Evolutionary conservation across 2,888 invertebrate genomes (phyloP).

Genomic region (Cataglyphis albicans): DNA sequence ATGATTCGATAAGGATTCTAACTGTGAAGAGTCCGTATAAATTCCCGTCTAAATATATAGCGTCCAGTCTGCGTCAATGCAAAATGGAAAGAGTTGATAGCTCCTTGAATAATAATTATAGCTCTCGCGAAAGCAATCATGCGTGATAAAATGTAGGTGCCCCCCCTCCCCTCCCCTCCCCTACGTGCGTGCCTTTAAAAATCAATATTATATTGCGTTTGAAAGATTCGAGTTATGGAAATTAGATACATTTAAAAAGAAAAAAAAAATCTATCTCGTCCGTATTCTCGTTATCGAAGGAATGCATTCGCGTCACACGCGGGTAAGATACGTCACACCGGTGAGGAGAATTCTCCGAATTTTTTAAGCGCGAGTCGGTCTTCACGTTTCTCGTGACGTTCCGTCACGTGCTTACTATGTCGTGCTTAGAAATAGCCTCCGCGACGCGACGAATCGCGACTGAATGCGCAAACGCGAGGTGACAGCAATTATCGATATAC

Average conservation of each 20-base stretch:
- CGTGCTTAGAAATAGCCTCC: constrained; percentile 13
- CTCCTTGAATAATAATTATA: constrained; percentile 24
- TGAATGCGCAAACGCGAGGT: constrained; percentile 31
- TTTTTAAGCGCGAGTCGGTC: not conserved
- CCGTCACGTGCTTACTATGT: constrained; percentile 9
- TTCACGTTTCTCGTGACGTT: not conserved
- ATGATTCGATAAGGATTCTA: constrained; percentile 19
- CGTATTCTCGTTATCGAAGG: constrained; percentile 39
- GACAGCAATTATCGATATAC: constrained; percentile 48
- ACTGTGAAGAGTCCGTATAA: constrained; percentile 25
- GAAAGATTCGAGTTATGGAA: not conserved
- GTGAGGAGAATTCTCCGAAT: not conserved
- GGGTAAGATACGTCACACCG: not conserved
- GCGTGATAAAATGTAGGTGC: not conserved
- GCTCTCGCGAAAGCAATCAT: constrained; percentile 24
- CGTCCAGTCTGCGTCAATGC: not conserved
- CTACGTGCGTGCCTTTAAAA: not conserved
- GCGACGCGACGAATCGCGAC: not conserved
- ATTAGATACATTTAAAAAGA: not conserved
- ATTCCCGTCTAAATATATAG: constrained; percentile 21
- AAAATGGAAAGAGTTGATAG: not conserved
- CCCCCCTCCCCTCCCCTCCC: no score
- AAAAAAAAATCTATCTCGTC: not conserved
- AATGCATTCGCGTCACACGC: constrained; percentile 12
- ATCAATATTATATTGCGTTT: not conserved